Evolutionary conservation across 2,888 invertebrate species (phyloP).

Genomic region (Ctena decussata): DNA sequence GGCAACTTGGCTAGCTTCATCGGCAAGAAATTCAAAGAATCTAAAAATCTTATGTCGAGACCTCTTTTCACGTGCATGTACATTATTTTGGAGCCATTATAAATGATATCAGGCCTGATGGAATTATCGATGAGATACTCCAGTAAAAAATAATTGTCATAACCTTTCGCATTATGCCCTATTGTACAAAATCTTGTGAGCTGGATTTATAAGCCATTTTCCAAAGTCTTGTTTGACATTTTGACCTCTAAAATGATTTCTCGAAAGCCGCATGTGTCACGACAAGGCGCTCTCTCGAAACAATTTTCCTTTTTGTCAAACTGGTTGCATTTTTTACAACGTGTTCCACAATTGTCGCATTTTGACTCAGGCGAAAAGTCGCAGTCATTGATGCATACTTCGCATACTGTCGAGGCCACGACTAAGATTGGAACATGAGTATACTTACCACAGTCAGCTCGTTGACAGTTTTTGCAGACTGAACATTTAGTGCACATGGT

Average conservation of each 20-base stretch:
- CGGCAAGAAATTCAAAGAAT: slow-evolving; percentile 45
- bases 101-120: slow-evolving; percentile 38
- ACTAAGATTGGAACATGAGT: neutral
- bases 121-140: slow-evolving; percentile 52
- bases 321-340: neutral
- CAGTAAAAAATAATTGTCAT: slow-evolving; percentile 49
- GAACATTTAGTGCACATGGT: neutral
- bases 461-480: neutral
- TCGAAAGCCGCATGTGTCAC: slow-evolving; percentile 40
- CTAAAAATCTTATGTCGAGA: slow-evolving; percentile 33
- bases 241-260: slow-evolving; percentile 50
- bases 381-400: neutral
- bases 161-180: slow-evolving; percentile 33
- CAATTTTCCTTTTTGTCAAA: neutral
- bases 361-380: neutral
- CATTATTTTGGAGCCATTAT: slow-evolving; percentile 44
- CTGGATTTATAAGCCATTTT: slow-evolving; percentile 15
- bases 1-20: slow-evolving; percentile 47
- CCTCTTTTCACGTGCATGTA: slow-evolving; percentile 42
- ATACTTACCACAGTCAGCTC: neutral
- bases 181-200: slow-evolving; percentile 13
- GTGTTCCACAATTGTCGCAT: neutral
- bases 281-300: neutral
- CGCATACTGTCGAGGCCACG: neutral
- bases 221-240: slow-evolving; percentile 28